Evolutionary conservation across 2,888 invertebrate genomes (phyloP), one percentile per base, ranked within the genome.

Genomic region (Sminthurinus aureus): DNA sequence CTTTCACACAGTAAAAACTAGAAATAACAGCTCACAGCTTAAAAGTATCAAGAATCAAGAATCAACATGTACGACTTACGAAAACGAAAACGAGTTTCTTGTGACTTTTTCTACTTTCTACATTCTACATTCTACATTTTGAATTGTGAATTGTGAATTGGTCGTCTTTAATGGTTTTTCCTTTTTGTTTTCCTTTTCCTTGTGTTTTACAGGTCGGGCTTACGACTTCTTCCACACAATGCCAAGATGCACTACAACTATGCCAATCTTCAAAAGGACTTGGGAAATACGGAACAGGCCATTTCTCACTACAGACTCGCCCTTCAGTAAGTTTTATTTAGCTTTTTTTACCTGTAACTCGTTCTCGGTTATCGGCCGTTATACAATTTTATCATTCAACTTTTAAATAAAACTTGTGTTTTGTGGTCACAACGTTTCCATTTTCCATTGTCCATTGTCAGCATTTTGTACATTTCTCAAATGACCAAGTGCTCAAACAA

Each of bases 181-280:
- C 20, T 4, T n/a, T 18, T 38, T 79, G 26, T 38, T 66, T 38
- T 74, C 50, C 58, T 52, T 76, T 20, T 76, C 24, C 20, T 50
- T 51, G 20, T 26, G 8, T 13, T 80, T 83, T 77, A 26, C 92
- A 96, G 96, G 90, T 94, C 96, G 79, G 96, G 96, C 77, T 91
- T 96, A 83, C 92, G 93, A 87, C 94, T 94, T 18, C 90, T 96
- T 80, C 96, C 96, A 0, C 94, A 95, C 91, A 97, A 96, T 90
- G 96, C 96, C 83, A 96, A 96, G 91, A 94, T 96, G 91, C 96
- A 96, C 91, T 96, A 96, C 92, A 96, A 96, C 91, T 96, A 94
- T 89, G 96, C 94, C 75, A 96, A 96, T 92, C 94, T 94, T 90
- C 92, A 95, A 88, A 93, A 95, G 90, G 96, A 96, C 90, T 92